Evolutionary conservation across 2,113 vertebrate genomes (phyloP), one percentile per base, ranked within the genome.

Genomic region (Sturnus vulgaris): DNA sequence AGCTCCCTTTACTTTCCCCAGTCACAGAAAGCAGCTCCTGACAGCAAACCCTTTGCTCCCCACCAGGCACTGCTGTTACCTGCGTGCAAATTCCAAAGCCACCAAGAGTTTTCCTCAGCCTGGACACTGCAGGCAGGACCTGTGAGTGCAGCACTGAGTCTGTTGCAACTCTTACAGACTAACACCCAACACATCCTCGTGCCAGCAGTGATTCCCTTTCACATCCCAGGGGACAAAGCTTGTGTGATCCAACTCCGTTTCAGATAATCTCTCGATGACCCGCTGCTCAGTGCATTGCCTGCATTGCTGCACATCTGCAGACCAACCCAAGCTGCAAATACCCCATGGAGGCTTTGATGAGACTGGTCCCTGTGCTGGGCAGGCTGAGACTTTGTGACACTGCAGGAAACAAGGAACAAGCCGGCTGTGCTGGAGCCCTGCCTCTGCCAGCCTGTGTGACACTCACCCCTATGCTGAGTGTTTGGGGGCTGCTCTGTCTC

Each of bases 391-490:
- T 31, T 21, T 18, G 56, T 3, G 20, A 22, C 1, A 1, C n/a
- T 40, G 42, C 40, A 49, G 40, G 23, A 30, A 68, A 30, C 18
- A 42, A 59, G 52, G 56, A 82, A 75, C 10, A 31, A 44, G 31
- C 24, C 52, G 40, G 66, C 44, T 60, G 53, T 39, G 53, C 47
- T 27, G 28, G 55, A 83, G 40, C 30, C 44, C 47, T 47, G 49
- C 44, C 71, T 40, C 59, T 40, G 40, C 14, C 71, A 61, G 59
- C 50, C 70, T 82, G 31, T 0, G 0, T 35, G 82, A 89, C 22
- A 15, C 60, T 61, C 1, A 1, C 11, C n/a, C 31, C 39, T 39
- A 20, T 17, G 50, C 56, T 0, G 1, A 66, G 37, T 12, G 23
- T 37, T 12, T 56, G 31, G 37, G 33, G 37, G 40, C 55, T 81